A percentile compares a stretch with the other conserved stretches of the same genome.
These are phyloP conservation scores for Anguilla obscura DNA, from an alignment of 2,797 vertebrate genomes.

Conservation along the genomic window DNA sequence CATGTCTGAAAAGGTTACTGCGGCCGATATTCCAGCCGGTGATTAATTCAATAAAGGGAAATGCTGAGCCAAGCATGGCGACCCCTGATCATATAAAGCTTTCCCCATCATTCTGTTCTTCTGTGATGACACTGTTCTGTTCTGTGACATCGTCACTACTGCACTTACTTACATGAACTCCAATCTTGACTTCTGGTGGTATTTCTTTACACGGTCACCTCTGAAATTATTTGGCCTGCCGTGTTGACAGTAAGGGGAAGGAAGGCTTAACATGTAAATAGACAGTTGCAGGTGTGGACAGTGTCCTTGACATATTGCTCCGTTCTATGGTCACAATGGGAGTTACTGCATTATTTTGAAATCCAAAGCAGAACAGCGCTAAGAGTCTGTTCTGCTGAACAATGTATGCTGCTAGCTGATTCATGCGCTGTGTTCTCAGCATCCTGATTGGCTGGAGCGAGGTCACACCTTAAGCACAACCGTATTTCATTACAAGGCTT, in stretches of 20 bases:
- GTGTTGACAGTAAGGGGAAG: background rate
- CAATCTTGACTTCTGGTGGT: background rate
- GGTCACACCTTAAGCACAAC: background rate
- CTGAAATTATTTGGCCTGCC: background rate
- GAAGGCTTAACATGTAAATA: background rate
- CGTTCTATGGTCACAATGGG: background rate
- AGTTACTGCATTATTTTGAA: background rate
- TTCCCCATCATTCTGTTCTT: background rate
- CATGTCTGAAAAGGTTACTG: conserved; percentile 34
- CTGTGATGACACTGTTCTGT: background rate
- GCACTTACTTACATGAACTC: background rate
- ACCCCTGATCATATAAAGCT: conserved; percentile 26
- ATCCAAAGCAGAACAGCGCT: background rate
- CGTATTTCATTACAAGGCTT: background rate
- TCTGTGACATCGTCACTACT: background rate
- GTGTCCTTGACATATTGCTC: background rate
- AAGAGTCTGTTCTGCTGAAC: conserved; percentile 12
- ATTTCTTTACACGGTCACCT: background rate
- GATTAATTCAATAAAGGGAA: conserved; percentile 4
- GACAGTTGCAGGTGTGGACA: background rate
- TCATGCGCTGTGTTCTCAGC: background rate
- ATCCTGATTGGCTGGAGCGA: background rate
- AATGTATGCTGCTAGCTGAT: conserved; percentile 18
- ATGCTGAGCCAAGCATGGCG: conserved; percentile 38
- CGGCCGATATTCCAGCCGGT: background rate